phyloP scores from a whole-genome alignment of 2,888 invertebrate genomes.

The Lithophane ornitopus region DNA sequence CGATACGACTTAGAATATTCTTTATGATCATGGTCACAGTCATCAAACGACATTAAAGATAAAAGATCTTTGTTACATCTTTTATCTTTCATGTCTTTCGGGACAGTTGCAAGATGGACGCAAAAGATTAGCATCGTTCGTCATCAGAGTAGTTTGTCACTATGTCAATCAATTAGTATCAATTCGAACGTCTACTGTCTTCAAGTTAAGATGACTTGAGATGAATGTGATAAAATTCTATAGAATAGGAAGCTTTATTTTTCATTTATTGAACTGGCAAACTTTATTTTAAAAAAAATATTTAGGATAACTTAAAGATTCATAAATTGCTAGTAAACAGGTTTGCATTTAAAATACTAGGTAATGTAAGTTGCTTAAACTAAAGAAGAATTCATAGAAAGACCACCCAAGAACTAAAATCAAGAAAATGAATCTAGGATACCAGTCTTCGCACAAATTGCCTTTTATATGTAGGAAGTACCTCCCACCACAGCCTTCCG shows the following conservation, averaged over 20 bases:
- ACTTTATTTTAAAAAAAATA: no score
- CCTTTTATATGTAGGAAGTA: not conserved
- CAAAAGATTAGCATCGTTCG: constrained; percentile 26
- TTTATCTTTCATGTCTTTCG: constrained; percentile 4
- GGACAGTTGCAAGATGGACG: constrained; percentile 9
- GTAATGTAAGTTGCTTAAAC: not conserved
- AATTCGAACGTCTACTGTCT: constrained; percentile 33
- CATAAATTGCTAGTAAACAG: no score
- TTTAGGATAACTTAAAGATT: no score
- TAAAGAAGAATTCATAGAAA: not conserved
- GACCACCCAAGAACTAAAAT: not conserved
- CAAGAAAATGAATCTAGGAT: not conserved
- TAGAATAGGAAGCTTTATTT: not conserved
- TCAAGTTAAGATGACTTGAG: not conserved
- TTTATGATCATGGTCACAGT: not conserved
- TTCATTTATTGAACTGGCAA: not conserved
- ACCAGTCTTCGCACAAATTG: not conserved
- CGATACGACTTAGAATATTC: not conserved
- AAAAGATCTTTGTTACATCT: not conserved
- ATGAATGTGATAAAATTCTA: constrained; percentile 8
- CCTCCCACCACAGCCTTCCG: not conserved
- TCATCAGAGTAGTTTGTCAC: constrained; percentile 34
- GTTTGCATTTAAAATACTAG: not conserved
- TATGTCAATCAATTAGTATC: constrained; percentile 45
- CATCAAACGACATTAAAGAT: not conserved